A percentile compares a stretch with the other conserved stretches of the same genome.
phyloP scores from a whole-genome alignment of 2,113 vertebrate species.

The Tragelaphus buxtoni region DNA sequence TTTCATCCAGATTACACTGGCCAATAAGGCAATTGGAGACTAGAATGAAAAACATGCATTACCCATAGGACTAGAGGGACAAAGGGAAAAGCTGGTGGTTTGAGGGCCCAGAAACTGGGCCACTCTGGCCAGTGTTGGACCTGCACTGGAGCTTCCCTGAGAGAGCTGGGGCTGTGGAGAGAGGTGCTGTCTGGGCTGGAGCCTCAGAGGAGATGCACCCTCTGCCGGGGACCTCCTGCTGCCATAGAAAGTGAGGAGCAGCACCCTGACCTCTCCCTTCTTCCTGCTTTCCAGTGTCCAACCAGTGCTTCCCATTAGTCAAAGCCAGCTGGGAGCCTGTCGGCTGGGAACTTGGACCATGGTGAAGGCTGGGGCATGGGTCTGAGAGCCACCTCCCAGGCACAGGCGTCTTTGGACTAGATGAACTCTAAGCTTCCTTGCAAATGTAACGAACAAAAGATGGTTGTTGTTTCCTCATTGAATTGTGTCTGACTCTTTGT shows the following conservation, averaged over 20 bases:
- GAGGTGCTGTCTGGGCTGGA: neutral
- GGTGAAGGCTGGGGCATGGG: neutral
- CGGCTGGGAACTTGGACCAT: neutral
- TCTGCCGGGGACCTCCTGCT: neutral
- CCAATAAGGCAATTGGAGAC: neutral
- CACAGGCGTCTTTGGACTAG: neutral
- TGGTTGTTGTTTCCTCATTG: neutral
- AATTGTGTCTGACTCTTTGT: neutral
- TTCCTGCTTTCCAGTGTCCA: neutral
- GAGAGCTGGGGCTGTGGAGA: too few species aligned
- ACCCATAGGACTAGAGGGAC: neutral
- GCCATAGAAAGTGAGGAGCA: rapidly evolving
- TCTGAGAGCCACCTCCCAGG: neutral
- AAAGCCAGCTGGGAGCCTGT: too few species aligned
- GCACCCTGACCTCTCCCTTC: neutral
- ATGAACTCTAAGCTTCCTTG: neutral
- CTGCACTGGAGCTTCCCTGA: too few species aligned
- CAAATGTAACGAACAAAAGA: neutral
- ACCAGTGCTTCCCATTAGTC: neutral
- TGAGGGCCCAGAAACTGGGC: neutral
- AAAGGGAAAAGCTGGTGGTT: neutral
- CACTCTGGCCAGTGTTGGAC: too few species aligned
- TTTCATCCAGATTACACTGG: neutral
- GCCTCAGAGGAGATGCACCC: neutral
- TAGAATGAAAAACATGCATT: neutral